Conservation (phyloP, 2,113 vertebrate species). For the Alces alces region DNA sequence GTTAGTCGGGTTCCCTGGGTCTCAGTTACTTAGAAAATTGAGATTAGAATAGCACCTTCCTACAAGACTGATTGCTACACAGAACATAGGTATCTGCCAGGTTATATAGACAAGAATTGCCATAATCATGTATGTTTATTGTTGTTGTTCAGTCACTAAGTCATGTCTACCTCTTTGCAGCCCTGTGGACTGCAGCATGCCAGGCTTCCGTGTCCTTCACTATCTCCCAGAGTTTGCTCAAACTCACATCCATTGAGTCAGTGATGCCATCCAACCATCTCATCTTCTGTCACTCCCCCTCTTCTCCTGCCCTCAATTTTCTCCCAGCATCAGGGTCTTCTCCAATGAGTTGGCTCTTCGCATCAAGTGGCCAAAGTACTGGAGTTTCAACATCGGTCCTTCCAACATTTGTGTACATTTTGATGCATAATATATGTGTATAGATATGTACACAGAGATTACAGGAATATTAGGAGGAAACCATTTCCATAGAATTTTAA, state of each 20-base stretch:
- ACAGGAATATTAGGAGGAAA: not conserved
- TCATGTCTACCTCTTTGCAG: not conserved
- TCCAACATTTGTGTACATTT: not conserved
- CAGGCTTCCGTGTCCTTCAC: not conserved
- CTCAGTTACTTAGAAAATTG: not conserved
- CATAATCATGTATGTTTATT: not conserved
- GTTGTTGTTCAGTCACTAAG: not conserved
- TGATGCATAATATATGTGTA: too few relatives aligned
- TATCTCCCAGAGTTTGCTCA: not conserved
- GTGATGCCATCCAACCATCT: not conserved
- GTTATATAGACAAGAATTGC: not conserved
- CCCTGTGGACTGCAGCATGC: not conserved
- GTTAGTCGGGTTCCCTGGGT: not conserved
- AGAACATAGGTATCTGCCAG: not conserved
- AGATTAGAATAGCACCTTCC: not conserved
- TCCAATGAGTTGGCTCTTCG: not conserved
- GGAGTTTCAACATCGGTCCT: not conserved
- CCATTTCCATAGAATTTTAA: not conserved
- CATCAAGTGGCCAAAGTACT: not conserved
- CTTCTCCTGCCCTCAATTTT: not conserved
- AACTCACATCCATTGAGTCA: not conserved
- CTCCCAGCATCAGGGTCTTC: not conserved
- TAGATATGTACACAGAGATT: too few relatives aligned
- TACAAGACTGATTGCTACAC: not conserved
- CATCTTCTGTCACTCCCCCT: rapidly evolving